Base-by-base conservation (phyloP, 2,888 invertebrate species). In the Cactoblastis cactorum region DNA sequence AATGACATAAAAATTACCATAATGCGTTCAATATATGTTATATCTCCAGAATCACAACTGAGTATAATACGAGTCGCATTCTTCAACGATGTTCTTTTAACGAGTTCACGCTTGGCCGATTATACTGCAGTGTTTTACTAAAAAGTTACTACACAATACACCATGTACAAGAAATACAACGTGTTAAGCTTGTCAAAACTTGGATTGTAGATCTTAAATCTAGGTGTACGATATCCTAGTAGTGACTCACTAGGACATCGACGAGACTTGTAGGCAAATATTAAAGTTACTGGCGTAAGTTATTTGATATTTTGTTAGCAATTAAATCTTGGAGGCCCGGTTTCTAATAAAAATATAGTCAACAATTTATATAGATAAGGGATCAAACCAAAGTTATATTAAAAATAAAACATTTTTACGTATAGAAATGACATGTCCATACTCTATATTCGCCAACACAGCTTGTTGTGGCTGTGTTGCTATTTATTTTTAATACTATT, bases 101-200 rank as follows among this genome's bases (percentile, higher is more conserved):
- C 64, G 62, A 67, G 69, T 80, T 72, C 68, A 69, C 77, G 80
- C 71, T 71, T 72, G 62, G 63, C 57, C 56, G 63, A 65, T 54
- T 79, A 80, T 72, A 77, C 65, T 63, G 62, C 65, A 50, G 59
- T 63, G 61, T 63, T 66, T 63, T 65, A 65, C 63, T 60, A 65
- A 65, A 60, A 67, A 65, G 58, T 59, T 54, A 61, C 57, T 54
- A 61, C 59, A 60, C 50, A 53, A 46, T 52, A 43, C 55, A 62
- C 15, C 24, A 24, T 9, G 11, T 8, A 8, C 12, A 15, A 9
- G 28, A 1, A 28, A 17, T 14, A 28, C 14, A 37, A 14, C 8
- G 14, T 17, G 11, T 15, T 8, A 17, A 37, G 9, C 2, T 17
- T 28, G n/a, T n/a, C n/a, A n/a, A n/a, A n/a, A n/a, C 3, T 28